Evolutionary conservation across 2,113 vertebrate species (phyloP).

Genomic region (Mixornis gularis): DNA sequence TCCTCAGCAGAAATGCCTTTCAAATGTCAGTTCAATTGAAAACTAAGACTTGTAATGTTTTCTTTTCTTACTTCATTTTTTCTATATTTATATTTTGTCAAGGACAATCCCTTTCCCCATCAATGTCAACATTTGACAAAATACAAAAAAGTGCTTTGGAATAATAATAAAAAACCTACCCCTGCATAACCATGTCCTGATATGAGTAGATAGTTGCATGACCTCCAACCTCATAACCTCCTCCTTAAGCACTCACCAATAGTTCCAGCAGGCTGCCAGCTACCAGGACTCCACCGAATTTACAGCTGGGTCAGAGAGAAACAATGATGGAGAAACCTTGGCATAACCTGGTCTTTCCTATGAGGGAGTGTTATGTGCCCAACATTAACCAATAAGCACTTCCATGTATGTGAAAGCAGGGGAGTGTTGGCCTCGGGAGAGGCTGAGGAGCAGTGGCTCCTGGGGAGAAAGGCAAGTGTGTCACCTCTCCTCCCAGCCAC

Average conservation of each 20-base stretch:
- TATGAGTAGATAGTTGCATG: background rate
- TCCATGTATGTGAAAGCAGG: background rate
- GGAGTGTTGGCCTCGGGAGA: background rate
- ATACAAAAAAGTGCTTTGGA: background rate
- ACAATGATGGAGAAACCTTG: background rate
- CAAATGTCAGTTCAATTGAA: background rate
- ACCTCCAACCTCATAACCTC: background rate
- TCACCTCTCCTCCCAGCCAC: background rate
- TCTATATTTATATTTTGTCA: background rate
- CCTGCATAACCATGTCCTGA: background rate
- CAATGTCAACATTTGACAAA: background rate
- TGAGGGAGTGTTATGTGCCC: rapidly evolving
- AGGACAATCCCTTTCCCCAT: background rate
- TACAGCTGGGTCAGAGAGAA: background rate
- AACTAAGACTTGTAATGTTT: background rate
- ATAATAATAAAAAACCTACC: background rate
- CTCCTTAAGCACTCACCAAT: background rate
- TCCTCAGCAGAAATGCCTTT: background rate
- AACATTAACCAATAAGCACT: background rate
- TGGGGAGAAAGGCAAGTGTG: background rate
- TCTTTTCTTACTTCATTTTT: background rate
- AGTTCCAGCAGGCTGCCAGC: background rate
- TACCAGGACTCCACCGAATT: background rate
- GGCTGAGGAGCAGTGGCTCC: background rate
- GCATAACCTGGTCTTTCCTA: rapidly evolving